phyloP scores from a whole-genome alignment of 2,113 vertebrate genomes.

The Sigmodon hispidus region DNA sequence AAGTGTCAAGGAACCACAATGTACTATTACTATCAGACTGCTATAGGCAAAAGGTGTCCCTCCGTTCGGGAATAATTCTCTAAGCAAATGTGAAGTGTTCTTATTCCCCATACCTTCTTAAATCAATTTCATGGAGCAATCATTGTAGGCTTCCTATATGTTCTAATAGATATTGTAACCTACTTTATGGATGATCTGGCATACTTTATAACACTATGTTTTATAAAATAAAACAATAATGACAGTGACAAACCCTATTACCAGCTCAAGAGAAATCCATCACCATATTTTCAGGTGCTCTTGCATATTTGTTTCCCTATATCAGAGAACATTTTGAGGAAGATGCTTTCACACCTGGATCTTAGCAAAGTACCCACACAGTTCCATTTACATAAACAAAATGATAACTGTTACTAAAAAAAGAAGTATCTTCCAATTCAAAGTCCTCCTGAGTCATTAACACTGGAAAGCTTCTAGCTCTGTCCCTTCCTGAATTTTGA shows the following conservation, averaged over 20 bases:
- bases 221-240: not conserved
- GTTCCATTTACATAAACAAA: not conserved
- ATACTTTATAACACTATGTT: not conserved
- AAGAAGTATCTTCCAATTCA: not conserved
- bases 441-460: not conserved
- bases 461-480: not conserved
- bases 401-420: not conserved
- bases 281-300: not conserved
- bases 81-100: slow-evolving; percentile 16
- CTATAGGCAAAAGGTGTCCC: not conserved
- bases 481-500: not conserved
- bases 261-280: not conserved
- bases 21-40: not conserved
- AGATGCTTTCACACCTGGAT: not conserved
- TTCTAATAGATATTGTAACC: not conserved
- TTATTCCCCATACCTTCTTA: not conserved
- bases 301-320: not conserved
- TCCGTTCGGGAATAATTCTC: not conserved
- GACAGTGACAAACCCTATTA: not conserved
- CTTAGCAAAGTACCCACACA: not conserved
- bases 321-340: not conserved
- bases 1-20: not conserved
- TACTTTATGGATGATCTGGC: not conserved
- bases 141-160: not conserved
- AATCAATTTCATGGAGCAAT: not conserved